Percentiles rank a stretch among this genome's conserved stretches.
These are phyloP conservation scores for Pomacea maculata DNA, from an alignment of 1,140 invertebrate genomes.

Conservation along the genomic window DNA sequence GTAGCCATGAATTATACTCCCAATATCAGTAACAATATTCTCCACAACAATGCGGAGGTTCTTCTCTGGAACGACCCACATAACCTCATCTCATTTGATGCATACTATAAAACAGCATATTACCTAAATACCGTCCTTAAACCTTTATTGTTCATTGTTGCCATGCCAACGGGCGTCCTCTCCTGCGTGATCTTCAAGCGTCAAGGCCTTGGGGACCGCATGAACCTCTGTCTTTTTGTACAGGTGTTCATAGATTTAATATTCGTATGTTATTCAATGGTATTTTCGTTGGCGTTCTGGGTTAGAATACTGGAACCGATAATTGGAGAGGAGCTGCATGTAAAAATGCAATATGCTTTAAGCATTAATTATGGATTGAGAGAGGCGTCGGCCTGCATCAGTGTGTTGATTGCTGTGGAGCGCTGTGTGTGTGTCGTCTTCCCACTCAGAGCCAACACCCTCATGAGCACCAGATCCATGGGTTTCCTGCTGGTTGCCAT, in stretches of 20 bases:
- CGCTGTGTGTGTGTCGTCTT: constrained; percentile 8
- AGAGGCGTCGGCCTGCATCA: constrained; percentile 7
- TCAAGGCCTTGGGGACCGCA: constrained; percentile 1
- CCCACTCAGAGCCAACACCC: not conserved
- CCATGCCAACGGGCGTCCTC: not conserved
- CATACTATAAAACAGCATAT: too few species aligned
- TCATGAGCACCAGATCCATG: constrained; percentile 9
- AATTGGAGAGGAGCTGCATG: not conserved
- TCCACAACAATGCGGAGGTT: too few species aligned
- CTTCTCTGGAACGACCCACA: too few species aligned
- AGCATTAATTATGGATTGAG: not conserved
- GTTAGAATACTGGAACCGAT: not conserved
- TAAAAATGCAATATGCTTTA: not conserved
- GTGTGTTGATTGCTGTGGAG: constrained; percentile 1
- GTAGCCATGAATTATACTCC: too few species aligned
- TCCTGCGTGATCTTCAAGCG: not conserved
- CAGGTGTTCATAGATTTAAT: not conserved
- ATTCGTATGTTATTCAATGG: not conserved
- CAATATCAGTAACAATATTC: too few species aligned
- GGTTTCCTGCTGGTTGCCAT: not conserved
- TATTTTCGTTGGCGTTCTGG: not conserved
- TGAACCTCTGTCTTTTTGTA: constrained; percentile 12
- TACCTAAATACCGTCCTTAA: not conserved
- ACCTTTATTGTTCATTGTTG: constrained; percentile 1
- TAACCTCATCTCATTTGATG: too few species aligned